Percentiles rank a stretch among this genome's conserved stretches.
Evolutionary conservation across 1,140 invertebrate species (phyloP).

Genomic region (Meteorus sp.): DNA sequence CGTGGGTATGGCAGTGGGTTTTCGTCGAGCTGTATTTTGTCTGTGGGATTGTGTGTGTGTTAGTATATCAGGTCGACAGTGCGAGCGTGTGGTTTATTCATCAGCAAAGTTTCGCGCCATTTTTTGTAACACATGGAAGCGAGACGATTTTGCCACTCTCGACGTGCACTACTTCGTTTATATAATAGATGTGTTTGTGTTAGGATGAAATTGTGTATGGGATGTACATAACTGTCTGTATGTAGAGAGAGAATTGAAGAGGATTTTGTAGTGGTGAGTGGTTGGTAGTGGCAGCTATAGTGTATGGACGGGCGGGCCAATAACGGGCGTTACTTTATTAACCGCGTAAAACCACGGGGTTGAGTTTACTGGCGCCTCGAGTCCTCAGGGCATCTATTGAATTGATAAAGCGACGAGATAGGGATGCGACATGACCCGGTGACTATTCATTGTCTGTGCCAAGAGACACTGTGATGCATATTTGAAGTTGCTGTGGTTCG

Average conservation of each 20-base stretch:
- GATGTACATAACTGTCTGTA: background rate
- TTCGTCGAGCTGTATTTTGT: too few species aligned
- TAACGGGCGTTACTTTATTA: conserved; percentile 12
- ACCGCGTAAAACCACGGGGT: conserved; percentile 14
- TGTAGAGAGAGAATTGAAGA: too few species aligned
- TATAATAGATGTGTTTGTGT: background rate
- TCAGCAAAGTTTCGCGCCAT: conserved; percentile 2
- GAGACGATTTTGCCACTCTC: background rate
- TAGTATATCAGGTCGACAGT: too few species aligned
- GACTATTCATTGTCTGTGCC: conserved; percentile 15
- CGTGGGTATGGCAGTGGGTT: too few species aligned
- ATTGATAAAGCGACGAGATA: conserved; percentile 14
- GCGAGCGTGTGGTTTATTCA: conserved; percentile 2
- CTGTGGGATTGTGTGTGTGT: too few species aligned
- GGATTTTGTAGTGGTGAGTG: too few species aligned
- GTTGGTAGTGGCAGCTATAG: background rate
- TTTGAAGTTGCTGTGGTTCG: conserved; percentile 8
- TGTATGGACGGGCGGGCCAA: background rate
- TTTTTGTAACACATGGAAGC: background rate
- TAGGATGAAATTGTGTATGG: background rate
- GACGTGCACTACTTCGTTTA: background rate
- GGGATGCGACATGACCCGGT: conserved; percentile 1
- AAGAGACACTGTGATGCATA: conserved; percentile 1
- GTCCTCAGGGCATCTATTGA: conserved; percentile 14
- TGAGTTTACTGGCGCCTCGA: conserved; percentile 16